Base-by-base conservation (phyloP, 2,113 vertebrate species). In the Silurus asotus region DNA sequence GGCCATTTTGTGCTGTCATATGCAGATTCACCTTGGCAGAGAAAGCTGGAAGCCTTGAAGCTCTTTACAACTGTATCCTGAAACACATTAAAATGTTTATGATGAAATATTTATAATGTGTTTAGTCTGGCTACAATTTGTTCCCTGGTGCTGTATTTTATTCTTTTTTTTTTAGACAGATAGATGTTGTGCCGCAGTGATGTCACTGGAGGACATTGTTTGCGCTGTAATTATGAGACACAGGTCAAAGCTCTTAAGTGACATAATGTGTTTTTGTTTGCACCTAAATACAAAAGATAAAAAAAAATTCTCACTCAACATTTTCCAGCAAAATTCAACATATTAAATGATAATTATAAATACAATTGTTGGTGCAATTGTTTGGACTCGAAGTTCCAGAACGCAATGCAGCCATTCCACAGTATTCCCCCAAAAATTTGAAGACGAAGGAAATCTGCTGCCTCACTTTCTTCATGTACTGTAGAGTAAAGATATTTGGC, bases 11-110 rank as follows among this genome's bases (percentile, higher is more conserved):
- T 87, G 83, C 80, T 87, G 88, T 69, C 48, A 78, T 74, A 76
- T 87, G 83, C n/a, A 72, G 48, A 83, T 82, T 65, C 83, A 76
- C 80, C 76, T 89, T 83, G 72, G 86, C 79, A 84, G 20, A 82
- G 20, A 78, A 62, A 67, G 69, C 74, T 55, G 45, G 74, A 25
- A 53, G 45, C 64, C 55, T 23, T 80, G 37, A 79, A 5, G 25
- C 77, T 79, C 56, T 25, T 59, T 20, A 61, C 55, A 79, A 25
- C 77, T 59, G 28, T 19, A 76, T 17, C 56, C 56, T 45, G 55
- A 79, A 59, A 45, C 56, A 45, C 23, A 19, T 45, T 79, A 5
- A 59, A 45, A 61, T 37, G 56, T 78, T 58, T 2, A 59, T 28
- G 15, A 3, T 79, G 56, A 80, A 80, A 25, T 80, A 61, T 48